Evolutionary conservation across 2,113 vertebrate species (phyloP).

Genomic region (Phycodurus eques): DNA sequence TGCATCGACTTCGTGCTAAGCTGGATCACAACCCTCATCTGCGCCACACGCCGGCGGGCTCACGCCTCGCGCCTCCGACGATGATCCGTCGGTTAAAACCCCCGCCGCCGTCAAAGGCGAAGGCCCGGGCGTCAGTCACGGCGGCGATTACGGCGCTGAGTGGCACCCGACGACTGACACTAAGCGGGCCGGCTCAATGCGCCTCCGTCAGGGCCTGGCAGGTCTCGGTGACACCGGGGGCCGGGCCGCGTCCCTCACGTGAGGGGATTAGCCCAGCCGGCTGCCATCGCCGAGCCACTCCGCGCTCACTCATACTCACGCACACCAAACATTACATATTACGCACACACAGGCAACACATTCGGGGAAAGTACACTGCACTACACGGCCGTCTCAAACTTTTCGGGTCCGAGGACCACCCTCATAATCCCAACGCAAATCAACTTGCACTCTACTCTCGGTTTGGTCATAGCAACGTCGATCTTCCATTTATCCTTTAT

Average conservation of each 20-base stretch:
- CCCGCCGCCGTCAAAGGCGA: constrained; percentile 63
- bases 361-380: neutral
- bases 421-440: too few species aligned
- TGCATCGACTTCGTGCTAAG: constrained; percentile 67
- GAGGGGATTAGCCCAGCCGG: constrained; percentile 62
- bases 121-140: constrained; percentile 73
- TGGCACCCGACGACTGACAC: constrained; percentile 66
- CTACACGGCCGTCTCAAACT: too few species aligned
- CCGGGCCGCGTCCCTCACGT: constrained; percentile 63
- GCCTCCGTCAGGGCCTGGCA: constrained; percentile 71
- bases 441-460: too few species aligned
- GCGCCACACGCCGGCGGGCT: constrained; percentile 4
- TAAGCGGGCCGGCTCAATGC: constrained; percentile 72
- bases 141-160: constrained; percentile 67
- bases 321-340: neutral
- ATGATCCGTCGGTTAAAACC: constrained; percentile 40
- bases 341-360: constrained; percentile 14
- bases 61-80: constrained; percentile 9
- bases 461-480: too few species aligned
- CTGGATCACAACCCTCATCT: constrained; percentile 67
- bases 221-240: constrained; percentile 68
- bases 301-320: constrained; percentile 61
- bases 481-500: too few species aligned
- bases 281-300: constrained; percentile 57
- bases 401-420: too few species aligned